Base-by-base conservation (phyloP, 1,140 invertebrate species). In the Drosophila paulistorum region DNA sequence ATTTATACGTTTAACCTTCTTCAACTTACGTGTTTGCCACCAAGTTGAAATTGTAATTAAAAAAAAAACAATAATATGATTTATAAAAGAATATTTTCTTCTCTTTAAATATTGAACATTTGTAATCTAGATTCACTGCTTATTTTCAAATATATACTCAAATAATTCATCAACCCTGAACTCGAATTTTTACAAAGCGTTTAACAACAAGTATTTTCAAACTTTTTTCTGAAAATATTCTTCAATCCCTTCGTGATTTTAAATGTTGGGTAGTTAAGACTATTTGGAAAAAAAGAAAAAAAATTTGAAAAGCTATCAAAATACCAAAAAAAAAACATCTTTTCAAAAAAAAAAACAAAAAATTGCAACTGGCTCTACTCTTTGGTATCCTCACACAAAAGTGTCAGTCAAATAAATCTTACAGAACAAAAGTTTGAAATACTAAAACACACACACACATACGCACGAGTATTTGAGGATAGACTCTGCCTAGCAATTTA, bases 351-450 rank as follows among this genome's bases (percentile, higher is more conserved):
- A 30, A 62, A 70, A n/a, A 7, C 30, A 65, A 71, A n/a, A 54
- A 64, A 86, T 86, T 82, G 61, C 71, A 70, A 35, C 63, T 71
- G 76, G 68, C 69, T 59, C 69, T 42, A n/a, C 57, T 60, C 55
- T 63, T 42, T 79, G 57, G 63, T 30, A 1, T 26, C 54, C 54
- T n/a, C 54, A 72, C 65, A 68, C 81, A 59, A 55, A 80, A 73
- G 69, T 86, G 83, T 79, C 81, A 85, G 68, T 85, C 79, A 77
- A 59, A 79, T 79, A 87, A 83, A 87, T 83, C 83, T 82, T 87
- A 74, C 76, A 71, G 76, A 79, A 74, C 67, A 76, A 87, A 86
- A 87, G 65, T 86, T 87, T 71, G 57, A 87, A 86, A 86, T 75
- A 76, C 75, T 79, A 73, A 81, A 71, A 58, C 66, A 58, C 63